Evolutionary conservation across 2,113 vertebrate species (phyloP).

Genomic region (Percina caprodes): DNA sequence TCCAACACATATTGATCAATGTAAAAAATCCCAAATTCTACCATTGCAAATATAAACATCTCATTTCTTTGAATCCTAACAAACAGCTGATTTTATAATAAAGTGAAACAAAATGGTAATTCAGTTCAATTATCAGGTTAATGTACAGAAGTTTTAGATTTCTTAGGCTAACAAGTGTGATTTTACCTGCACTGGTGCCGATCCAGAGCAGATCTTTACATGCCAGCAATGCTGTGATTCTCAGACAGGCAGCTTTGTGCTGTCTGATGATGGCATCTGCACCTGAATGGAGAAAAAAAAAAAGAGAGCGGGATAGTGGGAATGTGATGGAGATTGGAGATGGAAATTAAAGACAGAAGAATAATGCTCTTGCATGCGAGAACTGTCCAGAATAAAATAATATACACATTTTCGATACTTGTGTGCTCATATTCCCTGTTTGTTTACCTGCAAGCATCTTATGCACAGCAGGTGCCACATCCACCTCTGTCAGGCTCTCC

Average conservation of each 20-base stretch:
- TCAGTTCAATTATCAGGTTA: neutral
- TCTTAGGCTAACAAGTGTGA: neutral
- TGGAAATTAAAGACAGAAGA: neutral
- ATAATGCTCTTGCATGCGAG: neutral
- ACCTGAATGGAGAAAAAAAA: conserved; percentile 77
- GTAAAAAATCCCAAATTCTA: neutral
- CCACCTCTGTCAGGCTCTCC: conserved; percentile 94
- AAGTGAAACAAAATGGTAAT: neutral
- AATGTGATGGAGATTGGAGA: too few relatives aligned
- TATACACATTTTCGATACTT: neutral
- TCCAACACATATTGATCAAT: neutral
- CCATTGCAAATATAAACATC: neutral
- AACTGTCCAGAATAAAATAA: neutral
- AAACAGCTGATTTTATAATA: neutral
- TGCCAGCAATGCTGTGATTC: conserved; percentile 94
- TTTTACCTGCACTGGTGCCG: conserved; percentile 90
- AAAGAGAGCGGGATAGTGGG: too few relatives aligned
- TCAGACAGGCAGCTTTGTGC: conserved; percentile 96
- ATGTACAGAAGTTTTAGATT: neutral
- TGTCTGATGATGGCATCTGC: conserved; percentile 98
- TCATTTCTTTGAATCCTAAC: neutral
- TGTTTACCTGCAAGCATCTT: conserved; percentile 96
- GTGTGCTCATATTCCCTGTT: neutral
- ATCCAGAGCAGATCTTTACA: conserved; percentile 98
- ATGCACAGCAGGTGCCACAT: conserved; percentile 96